Evolutionary conservation across 2,113 vertebrate species (phyloP).

Genomic region (Chunga burmeisteri): DNA sequence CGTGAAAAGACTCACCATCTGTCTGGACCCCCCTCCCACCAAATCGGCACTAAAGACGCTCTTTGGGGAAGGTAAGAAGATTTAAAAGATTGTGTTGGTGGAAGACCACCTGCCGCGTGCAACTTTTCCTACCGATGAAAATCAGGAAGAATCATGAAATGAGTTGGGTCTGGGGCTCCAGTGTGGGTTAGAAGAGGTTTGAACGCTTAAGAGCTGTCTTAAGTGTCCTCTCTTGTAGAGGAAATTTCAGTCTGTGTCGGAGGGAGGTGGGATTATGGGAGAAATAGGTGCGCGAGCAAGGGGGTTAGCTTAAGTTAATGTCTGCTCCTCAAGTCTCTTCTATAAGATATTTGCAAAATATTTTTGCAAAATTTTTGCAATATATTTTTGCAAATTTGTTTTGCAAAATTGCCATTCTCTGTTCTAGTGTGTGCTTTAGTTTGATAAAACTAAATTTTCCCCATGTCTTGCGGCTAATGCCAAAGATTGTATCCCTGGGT

Average conservation of each 20-base stretch:
- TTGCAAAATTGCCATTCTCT: not conserved
- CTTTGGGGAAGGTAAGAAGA: conserved; percentile 76
- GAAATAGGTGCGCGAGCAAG: not conserved
- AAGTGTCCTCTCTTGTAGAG: not conserved
- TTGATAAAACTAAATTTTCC: not conserved
- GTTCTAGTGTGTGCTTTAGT: accelerated
- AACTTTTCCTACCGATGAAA: not conserved
- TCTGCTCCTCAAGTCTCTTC: not conserved
- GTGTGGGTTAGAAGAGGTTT: not conserved
- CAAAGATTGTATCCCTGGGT: not conserved
- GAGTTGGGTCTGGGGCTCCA: accelerated
- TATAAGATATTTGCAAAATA: not conserved
- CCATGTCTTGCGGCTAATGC: not conserved
- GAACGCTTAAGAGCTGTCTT: not conserved
- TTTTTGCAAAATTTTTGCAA: not conserved
- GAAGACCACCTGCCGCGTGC: not conserved
- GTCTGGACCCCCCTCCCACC: conserved; percentile 68
- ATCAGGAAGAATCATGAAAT: not conserved
- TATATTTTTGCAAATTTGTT: not conserved
- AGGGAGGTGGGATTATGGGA: not conserved
- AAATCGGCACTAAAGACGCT: conserved; percentile 52
- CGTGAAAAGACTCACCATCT: conserved; percentile 76
- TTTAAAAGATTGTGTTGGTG: conserved; percentile 17
- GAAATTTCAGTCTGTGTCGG: not conserved
- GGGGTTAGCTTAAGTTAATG: not conserved